Evolutionary conservation across 2,113 vertebrate genomes (phyloP).

Genomic region (Microcebus ravelobensis): DNA sequence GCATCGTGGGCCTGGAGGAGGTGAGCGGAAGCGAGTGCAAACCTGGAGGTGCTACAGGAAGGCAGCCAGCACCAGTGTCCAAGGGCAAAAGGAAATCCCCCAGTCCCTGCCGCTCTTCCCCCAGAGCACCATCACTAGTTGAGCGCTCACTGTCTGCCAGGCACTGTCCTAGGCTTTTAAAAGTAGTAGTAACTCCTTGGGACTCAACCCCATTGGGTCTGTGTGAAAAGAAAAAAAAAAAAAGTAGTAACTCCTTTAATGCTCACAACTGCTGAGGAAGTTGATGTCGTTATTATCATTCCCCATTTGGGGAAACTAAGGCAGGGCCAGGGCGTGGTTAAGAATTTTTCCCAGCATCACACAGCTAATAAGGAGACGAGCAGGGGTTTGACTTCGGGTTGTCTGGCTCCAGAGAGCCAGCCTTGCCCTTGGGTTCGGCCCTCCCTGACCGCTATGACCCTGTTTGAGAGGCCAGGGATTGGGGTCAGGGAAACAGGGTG

Average conservation of each 20-base stretch:
- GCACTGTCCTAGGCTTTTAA: not conserved
- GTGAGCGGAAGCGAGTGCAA: not conserved
- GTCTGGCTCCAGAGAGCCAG: not conserved
- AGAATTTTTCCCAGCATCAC: not conserved
- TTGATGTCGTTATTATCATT: not conserved
- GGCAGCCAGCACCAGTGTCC: not conserved
- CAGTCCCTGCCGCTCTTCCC: no score
- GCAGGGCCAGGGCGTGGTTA: not conserved
- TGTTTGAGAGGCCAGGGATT: not conserved
- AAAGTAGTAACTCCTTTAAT: not conserved
- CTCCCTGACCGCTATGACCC: not conserved
- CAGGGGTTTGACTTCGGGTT: not conserved
- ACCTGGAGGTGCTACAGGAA: not conserved
- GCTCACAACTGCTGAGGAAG: not conserved
- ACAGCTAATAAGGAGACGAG: not conserved
- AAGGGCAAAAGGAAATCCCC: not conserved
- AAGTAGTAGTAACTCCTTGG: not conserved
- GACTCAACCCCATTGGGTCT: no score
- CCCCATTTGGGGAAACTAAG: not conserved
- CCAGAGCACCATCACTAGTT: not conserved
- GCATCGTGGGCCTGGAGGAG: not conserved
- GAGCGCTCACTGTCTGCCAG: not conserved
- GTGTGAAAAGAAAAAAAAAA: not conserved
- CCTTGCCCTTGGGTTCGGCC: no score
- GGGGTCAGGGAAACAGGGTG: not conserved